Conservation (phyloP, 2,888 invertebrate genomes). For the Macrophya alboannulata region DNA sequence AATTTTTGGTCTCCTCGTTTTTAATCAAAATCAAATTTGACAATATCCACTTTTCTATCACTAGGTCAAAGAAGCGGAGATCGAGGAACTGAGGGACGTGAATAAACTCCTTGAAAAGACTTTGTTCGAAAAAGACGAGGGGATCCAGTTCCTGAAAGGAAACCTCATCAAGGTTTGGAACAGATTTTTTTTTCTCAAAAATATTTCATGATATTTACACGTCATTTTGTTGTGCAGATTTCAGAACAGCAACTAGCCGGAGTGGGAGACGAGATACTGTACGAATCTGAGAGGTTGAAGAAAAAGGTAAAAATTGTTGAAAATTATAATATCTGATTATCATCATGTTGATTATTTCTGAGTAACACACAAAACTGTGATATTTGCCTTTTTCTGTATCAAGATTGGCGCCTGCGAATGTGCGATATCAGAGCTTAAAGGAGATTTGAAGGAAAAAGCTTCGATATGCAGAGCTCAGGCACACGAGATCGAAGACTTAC, state of each 20-base stretch:
- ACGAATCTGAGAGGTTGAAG: conserved; percentile 63
- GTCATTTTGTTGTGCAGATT: conserved; percentile 60
- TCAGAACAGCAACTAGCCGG: conserved; percentile 64
- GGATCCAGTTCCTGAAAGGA: conserved; percentile 62
- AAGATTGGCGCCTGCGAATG: conserved; percentile 65
- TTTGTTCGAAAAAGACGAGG: conserved; percentile 64
- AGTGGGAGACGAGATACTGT: conserved; percentile 62
- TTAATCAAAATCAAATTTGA: background rate
- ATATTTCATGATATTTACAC: background rate
- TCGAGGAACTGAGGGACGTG: conserved; percentile 67
- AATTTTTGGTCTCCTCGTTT: background rate
- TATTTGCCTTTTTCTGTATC: background rate
- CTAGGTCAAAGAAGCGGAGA: conserved; percentile 70
- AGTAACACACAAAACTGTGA: background rate
- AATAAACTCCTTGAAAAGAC: conserved; percentile 65
- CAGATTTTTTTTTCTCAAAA: conserved; percentile 5
- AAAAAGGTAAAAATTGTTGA: conserved; percentile 62
- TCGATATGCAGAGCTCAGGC: conserved; percentile 63
- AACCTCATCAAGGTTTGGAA: conserved; percentile 62
- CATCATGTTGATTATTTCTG: background rate
- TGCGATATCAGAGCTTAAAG: conserved; percentile 65
- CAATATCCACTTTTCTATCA: background rate
- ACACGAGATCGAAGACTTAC: conserved; percentile 67
- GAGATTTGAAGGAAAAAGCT: conserved; percentile 65
- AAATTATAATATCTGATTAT: background rate